Conservation (phyloP, 2,113 vertebrate genomes). For the Eurystomus gularis region DNA sequence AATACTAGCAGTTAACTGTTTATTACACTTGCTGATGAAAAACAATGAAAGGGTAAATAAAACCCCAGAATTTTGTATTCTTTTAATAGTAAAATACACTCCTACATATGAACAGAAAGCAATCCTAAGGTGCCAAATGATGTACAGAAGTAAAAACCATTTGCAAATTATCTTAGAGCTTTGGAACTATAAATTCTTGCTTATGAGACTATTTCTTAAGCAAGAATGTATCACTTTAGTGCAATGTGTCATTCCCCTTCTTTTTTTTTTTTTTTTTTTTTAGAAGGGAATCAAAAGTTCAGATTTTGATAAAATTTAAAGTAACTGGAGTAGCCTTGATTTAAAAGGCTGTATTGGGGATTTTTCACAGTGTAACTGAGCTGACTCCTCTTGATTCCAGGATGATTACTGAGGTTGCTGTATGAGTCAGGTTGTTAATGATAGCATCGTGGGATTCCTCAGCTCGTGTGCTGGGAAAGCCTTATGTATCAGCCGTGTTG, state of each 20-base stretch:
- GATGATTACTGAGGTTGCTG: not conserved
- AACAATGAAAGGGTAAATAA: not conserved
- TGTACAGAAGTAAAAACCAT: not conserved
- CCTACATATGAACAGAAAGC: not conserved
- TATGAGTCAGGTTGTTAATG: slow-evolving; percentile 21
- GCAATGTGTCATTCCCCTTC: not conserved
- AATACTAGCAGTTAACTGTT: not conserved
- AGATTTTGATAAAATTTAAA: not conserved
- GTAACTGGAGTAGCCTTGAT: not conserved
- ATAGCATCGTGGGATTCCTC: not conserved
- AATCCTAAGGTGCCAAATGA: not conserved
- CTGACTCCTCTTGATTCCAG: not conserved
- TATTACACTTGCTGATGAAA: not conserved
- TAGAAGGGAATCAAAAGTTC: not conserved
- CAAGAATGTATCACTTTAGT: not conserved
- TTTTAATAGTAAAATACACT: not conserved
- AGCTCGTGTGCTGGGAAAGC: not conserved
- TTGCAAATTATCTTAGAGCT: not conserved
- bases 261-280: not conserved
- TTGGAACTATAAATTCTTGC: not conserved
- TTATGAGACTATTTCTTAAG: not conserved
- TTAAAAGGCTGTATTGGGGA: not conserved
- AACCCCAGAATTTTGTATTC: not conserved
- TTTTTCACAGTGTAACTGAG: not conserved
- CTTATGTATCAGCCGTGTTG: not conserved